A percentile compares a stretch with the other conserved stretches of the same genome.
phyloP scores from a whole-genome alignment of 2,888 invertebrate genomes.

The Scotopteryx bipunctaria region DNA sequence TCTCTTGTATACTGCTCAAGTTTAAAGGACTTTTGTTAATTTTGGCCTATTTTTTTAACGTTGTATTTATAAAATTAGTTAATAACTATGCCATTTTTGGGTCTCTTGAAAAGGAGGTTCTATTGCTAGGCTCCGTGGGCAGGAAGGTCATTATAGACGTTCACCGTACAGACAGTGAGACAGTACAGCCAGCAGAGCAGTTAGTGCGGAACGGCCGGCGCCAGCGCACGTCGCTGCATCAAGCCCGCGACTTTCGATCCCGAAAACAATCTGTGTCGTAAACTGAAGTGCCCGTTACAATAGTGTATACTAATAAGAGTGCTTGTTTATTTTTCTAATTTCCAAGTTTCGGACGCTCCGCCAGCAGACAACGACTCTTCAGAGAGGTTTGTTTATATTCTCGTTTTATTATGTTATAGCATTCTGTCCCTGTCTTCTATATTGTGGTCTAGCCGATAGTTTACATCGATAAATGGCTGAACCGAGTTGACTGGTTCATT shows the following conservation, averaged over 20 bases:
- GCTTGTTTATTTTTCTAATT: constrained; percentile 67
- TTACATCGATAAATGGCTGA: constrained; percentile 53
- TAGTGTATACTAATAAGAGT: constrained; percentile 71
- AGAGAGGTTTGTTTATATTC: constrained; percentile 67
- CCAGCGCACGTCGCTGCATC: constrained; percentile 63
- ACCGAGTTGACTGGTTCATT: constrained; percentile 59
- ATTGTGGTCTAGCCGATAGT: constrained; percentile 56
- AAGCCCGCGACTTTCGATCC: constrained; percentile 52
- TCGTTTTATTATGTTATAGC: constrained; percentile 36
- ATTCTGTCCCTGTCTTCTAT: constrained; percentile 45
- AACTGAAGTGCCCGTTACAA: constrained; percentile 70
- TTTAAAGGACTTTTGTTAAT: not conserved
- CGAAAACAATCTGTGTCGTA: constrained; percentile 64
- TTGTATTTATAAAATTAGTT: no score
- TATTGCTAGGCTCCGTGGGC: constrained; percentile 71
- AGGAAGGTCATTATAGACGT: constrained; percentile 75
- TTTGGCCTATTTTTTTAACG: constrained; percentile 4
- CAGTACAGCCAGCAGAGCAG: constrained; percentile 48
- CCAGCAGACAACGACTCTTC: constrained; percentile 56
- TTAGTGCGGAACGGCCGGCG: constrained; percentile 75
- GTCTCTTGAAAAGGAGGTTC: constrained; percentile 66
- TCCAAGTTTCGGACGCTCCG: constrained; percentile 51
- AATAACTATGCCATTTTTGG: constrained; percentile 40
- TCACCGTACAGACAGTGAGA: no score
- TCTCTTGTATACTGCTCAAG: no score